Percentiles rank a stretch among this genome's conserved stretches.
phyloP scores from a whole-genome alignment of 2,888 invertebrate species.

The Aquatica leii region DNA sequence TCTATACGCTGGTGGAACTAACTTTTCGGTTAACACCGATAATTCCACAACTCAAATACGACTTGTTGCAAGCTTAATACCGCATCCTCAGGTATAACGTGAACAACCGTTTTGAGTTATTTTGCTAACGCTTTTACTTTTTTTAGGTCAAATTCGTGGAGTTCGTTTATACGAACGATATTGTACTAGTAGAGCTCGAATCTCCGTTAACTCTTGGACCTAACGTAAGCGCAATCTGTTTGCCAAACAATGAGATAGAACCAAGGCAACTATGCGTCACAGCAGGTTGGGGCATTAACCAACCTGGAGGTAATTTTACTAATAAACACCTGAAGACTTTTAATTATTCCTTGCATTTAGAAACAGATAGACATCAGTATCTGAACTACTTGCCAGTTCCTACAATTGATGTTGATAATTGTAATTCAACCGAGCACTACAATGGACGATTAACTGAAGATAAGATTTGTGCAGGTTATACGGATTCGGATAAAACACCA shows the following conservation, averaged over 20 bases:
- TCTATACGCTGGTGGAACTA: slow-evolving; percentile 56
- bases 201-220: slow-evolving; percentile 63
- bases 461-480: slow-evolving; percentile 68
- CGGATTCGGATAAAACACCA: slow-evolving; percentile 65
- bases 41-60: slow-evolving; percentile 55
- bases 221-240: slow-evolving; percentile 67
- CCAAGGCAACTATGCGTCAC: slow-evolving; percentile 65
- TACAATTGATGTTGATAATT: slow-evolving; percentile 63
- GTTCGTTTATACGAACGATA: slow-evolving; percentile 67
- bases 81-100: slow-evolving; percentile 65
- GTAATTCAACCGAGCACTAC: slow-evolving; percentile 70
- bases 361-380: slow-evolving; percentile 62
- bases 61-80: slow-evolving; percentile 60
- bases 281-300: slow-evolving; percentile 67
- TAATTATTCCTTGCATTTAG: slow-evolving; percentile 48
- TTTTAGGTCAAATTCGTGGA: slow-evolving; percentile 65
- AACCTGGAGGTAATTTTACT: slow-evolving; percentile 58
- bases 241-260: slow-evolving; percentile 62
- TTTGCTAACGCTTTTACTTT: not conserved
- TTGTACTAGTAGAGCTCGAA: slow-evolving; percentile 65
- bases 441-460: slow-evolving; percentile 66
- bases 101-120: not conserved
- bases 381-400: slow-evolving; percentile 66
- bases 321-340: not conserved
- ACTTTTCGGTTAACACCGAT: slow-evolving; percentile 53